Evolutionary conservation across 37 sponge, comb jelly and placozoan species (phyloP), one percentile per base, ranked within the genome.

Genomic region (Halichondria panicea): DNA sequence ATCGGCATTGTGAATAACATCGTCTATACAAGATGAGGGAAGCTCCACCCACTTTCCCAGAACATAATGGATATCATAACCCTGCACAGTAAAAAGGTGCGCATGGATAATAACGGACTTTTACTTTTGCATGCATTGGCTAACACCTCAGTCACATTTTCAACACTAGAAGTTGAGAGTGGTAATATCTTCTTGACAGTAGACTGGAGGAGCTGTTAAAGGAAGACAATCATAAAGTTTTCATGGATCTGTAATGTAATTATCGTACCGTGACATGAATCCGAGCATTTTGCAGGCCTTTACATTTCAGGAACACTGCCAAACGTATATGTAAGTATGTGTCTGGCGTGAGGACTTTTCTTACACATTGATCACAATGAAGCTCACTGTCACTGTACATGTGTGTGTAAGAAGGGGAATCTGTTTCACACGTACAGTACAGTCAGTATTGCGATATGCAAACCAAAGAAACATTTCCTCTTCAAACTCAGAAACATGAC

Each of bases 181-280:
- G 76, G 64, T 19, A 76, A 65, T 3, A 76, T 35, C 35, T 43
- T 19, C 25, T 30, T 36, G 22, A 76, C 63, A 22, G 76, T 76
- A 33, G 76, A 52, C 65, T 76, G 76, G 4, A 63, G 19, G 27
- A 76, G 64, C 76, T 76, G 48, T n/a, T n/a, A n/a, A n/a, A 5
- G 15, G 1, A n/a, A n/a, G n/a, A n/a, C n/a, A n/a, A n/a, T n/a
- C n/a, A n/a, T n/a, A n/a, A n/a, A n/a, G n/a, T n/a, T n/a, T n/a
- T n/a, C n/a, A n/a, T n/a, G n/a, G n/a, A n/a, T n/a, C n/a, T n/a
- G n/a, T n/a, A n/a, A n/a, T n/a, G n/a, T n/a, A n/a, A n/a, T n/a
- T n/a, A n/a, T n/a, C n/a, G n/a, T n/a, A n/a, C n/a, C n/a, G n/a
- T n/a, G n/a, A n/a, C n/a, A n/a, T n/a, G n/a, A n/a, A n/a, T n/a